Base-by-base conservation (phyloP, 2,888 invertebrate species). In the Tenthredo amoena region DNA sequence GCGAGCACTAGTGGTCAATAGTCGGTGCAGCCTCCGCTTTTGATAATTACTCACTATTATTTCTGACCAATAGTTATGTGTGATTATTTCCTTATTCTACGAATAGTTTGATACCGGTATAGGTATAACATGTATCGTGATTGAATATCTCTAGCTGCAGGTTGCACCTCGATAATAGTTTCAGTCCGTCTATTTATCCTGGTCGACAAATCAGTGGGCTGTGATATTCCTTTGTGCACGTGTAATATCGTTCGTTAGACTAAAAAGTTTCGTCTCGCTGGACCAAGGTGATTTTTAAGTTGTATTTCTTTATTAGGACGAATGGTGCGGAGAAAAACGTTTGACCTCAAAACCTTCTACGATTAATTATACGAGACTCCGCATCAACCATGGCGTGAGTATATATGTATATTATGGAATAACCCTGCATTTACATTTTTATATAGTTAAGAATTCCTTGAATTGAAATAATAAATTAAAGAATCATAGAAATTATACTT, bases 341-440 rank as follows among this genome's bases (percentile, higher is more conserved):
- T 84, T 74, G 84, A 84, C 84, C 84, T 74, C 84, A 43, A 84
- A 74, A 62, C 37, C 55, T 58, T 58, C 40, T 74, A 18, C 34
- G 58, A 74, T 40, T 81, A 40, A 40, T 62, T 81, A 62, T 37
- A 62, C 62, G 34, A n/a, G 62, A 40, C 62, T 62, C 40, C 21
- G 31, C 62, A 74, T 43, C 84, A 15, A 47, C 40, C 84, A 84
- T 84, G 84, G 84, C 74, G 84, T 84, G 40, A 84, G 84, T 84
- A 58, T 50, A 74, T 43, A 21, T 21, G 34, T 72, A 34, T 21
- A 12, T 71, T 84, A 26, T 47, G 9, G 47, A 31, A 37, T 84
- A 10, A 40, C 40, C 43, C 12, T 0, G 10, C 40, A 74, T 74
- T 10, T 37, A 40, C 37, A 21, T 37, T 37, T 62, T 37, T n/a